A percentile compares a stretch with the other conserved stretches of the same genome.
phyloP scores from a whole-genome alignment of 2,113 vertebrate species.

The Corvus cornix region DNA sequence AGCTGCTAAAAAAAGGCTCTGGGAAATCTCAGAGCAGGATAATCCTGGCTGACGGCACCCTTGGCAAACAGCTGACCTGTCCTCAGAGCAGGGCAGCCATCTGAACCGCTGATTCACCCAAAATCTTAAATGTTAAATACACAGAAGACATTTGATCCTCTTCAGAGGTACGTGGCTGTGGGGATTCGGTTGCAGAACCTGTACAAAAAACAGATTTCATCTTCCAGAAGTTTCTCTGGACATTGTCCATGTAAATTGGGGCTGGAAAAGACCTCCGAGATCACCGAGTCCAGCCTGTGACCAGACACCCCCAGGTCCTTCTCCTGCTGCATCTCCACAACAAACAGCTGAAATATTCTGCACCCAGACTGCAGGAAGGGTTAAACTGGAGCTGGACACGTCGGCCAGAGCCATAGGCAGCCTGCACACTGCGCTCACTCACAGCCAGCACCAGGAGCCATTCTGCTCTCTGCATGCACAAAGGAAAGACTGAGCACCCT shows the following conservation, averaged over 20 bases:
- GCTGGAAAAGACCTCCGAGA: not conserved
- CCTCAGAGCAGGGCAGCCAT: not conserved
- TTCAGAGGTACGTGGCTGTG: not conserved
- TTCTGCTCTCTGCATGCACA: not conserved
- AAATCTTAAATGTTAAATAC: not conserved
- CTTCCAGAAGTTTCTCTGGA: not conserved
- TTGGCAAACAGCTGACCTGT: no score
- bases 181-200: not conserved
- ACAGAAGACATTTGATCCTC: not conserved
- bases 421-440: not conserved
- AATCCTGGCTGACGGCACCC: not conserved
- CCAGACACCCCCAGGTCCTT: not conserved
- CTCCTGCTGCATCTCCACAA: not conserved
- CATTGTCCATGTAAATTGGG: accelerated
- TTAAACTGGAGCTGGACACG: not conserved
- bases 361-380: not conserved
- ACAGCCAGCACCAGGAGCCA: not conserved
- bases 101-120: not conserved
- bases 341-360: accelerated
- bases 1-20: not conserved
- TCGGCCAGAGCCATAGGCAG: not conserved
- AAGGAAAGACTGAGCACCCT: no score
- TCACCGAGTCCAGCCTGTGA: not conserved
- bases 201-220: not conserved
- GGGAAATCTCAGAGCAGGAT: not conserved